Percentiles rank a stretch among this genome's conserved stretches.
Evolutionary conservation across 2,888 invertebrate species (phyloP).

Genomic region (Cataglyphis albicans): DNA sequence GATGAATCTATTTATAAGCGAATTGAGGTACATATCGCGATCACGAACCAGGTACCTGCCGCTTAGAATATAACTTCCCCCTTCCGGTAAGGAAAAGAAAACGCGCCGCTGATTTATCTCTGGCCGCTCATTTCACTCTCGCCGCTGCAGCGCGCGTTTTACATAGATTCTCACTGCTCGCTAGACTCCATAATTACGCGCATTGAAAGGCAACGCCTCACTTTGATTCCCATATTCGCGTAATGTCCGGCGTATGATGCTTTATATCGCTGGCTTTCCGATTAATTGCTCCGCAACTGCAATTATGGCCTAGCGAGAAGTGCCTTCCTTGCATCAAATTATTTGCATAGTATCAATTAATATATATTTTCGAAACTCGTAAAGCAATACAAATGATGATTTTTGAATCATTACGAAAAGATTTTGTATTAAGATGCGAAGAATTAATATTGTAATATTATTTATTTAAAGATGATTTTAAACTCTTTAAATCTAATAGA

Average conservation of each 20-base stretch:
- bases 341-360: neutral
- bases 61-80: conserved; percentile 60
- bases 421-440: neutral
- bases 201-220: conserved; percentile 67
- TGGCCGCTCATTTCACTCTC: conserved; percentile 69
- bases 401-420: neutral
- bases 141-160: conserved; percentile 61
- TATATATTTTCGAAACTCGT: neutral
- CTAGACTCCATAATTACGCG: conserved; percentile 58
- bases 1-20: conserved; percentile 38
- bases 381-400: neutral
- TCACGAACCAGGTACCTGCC: conserved; percentile 3
- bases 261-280: conserved; percentile 52
- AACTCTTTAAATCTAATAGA: neutral
- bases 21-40: conserved; percentile 17
- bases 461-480: neutral
- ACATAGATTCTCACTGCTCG: conserved; percentile 59
- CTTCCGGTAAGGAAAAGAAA: conserved; percentile 74
- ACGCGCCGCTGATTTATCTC: conserved; percentile 70
- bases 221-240: conserved; percentile 57
- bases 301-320: conserved; percentile 21
- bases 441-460: neutral
- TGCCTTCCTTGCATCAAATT: neutral
- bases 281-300: conserved; percentile 52
- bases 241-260: conserved; percentile 57